phyloP scores from a whole-genome alignment of 2,797 vertebrate genomes.

The Scolopax bukidnonensis region DNA sequence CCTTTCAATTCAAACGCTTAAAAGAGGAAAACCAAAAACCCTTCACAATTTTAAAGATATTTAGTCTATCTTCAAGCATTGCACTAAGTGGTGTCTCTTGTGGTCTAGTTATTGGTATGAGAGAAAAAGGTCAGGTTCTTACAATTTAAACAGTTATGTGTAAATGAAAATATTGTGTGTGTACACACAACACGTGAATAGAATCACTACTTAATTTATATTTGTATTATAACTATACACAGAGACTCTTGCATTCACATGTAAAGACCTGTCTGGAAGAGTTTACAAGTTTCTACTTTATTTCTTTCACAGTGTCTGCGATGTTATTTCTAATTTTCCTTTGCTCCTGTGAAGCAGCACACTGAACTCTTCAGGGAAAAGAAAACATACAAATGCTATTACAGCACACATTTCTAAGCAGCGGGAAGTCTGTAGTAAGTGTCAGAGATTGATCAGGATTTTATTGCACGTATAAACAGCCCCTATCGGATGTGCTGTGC shows the following conservation, averaged over 20 bases:
- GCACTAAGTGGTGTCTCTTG: slow-evolving; percentile 12
- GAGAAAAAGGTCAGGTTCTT: not conserved
- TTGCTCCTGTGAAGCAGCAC: slow-evolving; percentile 68
- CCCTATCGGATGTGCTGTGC: slow-evolving; percentile 41
- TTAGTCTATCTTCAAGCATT: not conserved
- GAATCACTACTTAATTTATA: not conserved
- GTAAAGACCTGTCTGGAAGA: slow-evolving; percentile 5
- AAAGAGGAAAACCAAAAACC: not conserved
- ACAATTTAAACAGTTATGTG: not conserved
- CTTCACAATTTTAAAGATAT: not conserved
- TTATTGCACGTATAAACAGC: slow-evolving; percentile 70
- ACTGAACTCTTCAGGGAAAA: slow-evolving; percentile 71
- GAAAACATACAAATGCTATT: slow-evolving; percentile 79
- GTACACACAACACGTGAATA: not conserved
- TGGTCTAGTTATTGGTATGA: slow-evolving; percentile 13
- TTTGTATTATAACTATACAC: not conserved
- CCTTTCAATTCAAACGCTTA: not conserved
- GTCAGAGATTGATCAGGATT: slow-evolving; percentile 78
- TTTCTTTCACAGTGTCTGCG: slow-evolving; percentile 30
- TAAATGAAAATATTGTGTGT: slow-evolving; percentile 1
- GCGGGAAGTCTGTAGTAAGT: slow-evolving; percentile 75
- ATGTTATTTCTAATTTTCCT: slow-evolving; percentile 76
- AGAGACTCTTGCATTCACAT: not conserved
- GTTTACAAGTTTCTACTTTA: slow-evolving; percentile 38
- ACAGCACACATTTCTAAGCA: slow-evolving; percentile 74